Base-by-base conservation (phyloP, 2,113 vertebrate genomes). In the Mirounga angustirostris region DNA sequence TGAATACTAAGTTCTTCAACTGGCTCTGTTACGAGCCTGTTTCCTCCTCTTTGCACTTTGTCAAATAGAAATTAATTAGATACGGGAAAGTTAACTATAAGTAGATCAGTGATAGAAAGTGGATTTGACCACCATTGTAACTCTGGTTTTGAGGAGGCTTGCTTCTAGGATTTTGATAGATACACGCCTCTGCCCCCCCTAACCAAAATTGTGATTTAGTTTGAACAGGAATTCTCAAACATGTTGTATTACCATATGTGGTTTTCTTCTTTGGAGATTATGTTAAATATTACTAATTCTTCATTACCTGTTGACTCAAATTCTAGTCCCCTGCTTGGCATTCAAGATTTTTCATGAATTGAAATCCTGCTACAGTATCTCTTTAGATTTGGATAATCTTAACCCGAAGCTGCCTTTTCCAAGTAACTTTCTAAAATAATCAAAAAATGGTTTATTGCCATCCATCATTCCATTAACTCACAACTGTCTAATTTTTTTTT, bases 311-410 rank as follows among this genome's bases (percentile, higher is more conserved):
- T 9, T 73, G 4, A 89, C 82, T 91, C 54, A 93, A 83, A 76
- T n/a, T 13, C 16, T 92, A 30, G 21, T 61, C 12, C 46, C 2
- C 15, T 54, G 18, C 8, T 56, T 83, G 11, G 11, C 52, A 33
- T 63, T 94, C n/a, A 89, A 81, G 46, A 97, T 58, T 94, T 74
- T 16, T 21, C 26, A 84, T 56, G 46, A 91, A 30, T 22, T 71
- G 22, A 89, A 21, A 69, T 33, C 28, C 21, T 89, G 8, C 52
- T 65, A n/a, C 5, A 80, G 28, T 40, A 69, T 78, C 9, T 58
- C 56, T 58, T 80, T 52, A 59, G 61, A 50, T 67, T 65, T 67
- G 43, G 15, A 50, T 46, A 94, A 63, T 1, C 40, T 69, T 67
- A 86, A 61, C 43, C 2, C 8, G 56, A 69, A 86, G 24, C 46